Conservation (phyloP, 2,113 vertebrate genomes). For the Phalacrocorax pelagicus region DNA sequence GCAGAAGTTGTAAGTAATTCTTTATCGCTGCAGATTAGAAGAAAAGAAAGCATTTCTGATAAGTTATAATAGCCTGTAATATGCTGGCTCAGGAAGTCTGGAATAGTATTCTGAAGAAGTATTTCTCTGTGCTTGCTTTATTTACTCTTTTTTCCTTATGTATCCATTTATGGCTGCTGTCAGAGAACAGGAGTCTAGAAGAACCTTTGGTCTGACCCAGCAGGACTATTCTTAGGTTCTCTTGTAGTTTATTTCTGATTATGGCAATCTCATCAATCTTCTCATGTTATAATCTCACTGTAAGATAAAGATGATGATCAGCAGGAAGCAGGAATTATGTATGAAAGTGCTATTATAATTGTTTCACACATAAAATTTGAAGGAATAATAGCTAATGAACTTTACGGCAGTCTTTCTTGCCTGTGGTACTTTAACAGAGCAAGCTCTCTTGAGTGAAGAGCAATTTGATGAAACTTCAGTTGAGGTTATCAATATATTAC, state of each 20-base stretch:
- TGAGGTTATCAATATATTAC: background rate
- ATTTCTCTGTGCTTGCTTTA: background rate
- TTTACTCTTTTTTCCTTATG: background rate
- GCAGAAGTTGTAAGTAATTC: background rate
- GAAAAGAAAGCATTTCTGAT: background rate
- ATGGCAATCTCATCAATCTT: background rate
- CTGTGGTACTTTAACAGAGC: background rate
- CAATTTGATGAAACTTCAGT: background rate
- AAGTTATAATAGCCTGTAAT: background rate
- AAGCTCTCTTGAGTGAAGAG: background rate
- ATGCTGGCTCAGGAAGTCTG: background rate
- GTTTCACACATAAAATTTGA: background rate
- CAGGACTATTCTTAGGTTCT: background rate
- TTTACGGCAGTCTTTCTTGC: background rate
- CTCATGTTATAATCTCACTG: background rate
- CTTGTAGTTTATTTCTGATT: background rate
- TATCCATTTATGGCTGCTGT: background rate
- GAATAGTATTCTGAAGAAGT: background rate
- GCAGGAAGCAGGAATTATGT: background rate
- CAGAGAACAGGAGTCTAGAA: background rate
- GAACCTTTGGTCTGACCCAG: background rate
- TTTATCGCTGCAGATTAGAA: background rate
- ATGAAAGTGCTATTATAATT: background rate
- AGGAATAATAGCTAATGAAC: background rate
- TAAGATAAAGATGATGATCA: background rate